Percentiles rank a stretch among this genome's conserved stretches.
Conservation (phyloP, 2,888 invertebrate species). For the Diachrysia chrysitis region DNA sequence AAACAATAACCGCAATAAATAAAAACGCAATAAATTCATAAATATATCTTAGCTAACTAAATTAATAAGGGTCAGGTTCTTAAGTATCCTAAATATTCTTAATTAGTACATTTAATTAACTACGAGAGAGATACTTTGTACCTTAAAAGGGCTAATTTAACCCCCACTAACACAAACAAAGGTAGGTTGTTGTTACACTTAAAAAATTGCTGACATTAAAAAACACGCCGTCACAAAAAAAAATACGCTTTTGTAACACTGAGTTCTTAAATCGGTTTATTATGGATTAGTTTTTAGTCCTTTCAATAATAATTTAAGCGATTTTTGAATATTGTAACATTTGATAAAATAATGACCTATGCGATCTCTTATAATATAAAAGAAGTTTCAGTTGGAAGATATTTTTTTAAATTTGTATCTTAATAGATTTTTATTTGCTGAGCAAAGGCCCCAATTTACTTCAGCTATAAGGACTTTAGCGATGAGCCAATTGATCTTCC, state of each 20-base stretch:
- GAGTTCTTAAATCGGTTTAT: background rate
- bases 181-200: too few relatives aligned
- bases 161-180: background rate
- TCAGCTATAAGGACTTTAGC: too few relatives aligned
- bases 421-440: too few relatives aligned
- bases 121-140: background rate
- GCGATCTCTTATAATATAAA: too few relatives aligned
- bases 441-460: too few relatives aligned
- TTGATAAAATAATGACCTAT: too few relatives aligned
- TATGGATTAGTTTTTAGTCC: too few relatives aligned
- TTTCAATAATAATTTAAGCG: too few relatives aligned
- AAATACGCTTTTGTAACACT: background rate
- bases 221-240: background rate
- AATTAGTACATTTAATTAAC: constrained; percentile 1
- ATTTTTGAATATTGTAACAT: too few relatives aligned
- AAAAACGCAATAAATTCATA: background rate
- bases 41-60: background rate
- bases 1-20: background rate
- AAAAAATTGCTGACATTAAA: background rate
- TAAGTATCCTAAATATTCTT: background rate
- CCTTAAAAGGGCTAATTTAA: background rate
- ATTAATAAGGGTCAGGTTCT: background rate
- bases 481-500: too few relatives aligned
- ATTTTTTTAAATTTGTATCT: too few relatives aligned
- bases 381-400: too few relatives aligned